Conservation (phyloP, 1,140 invertebrate genomes). For the Pteromalus puparum region DNA sequence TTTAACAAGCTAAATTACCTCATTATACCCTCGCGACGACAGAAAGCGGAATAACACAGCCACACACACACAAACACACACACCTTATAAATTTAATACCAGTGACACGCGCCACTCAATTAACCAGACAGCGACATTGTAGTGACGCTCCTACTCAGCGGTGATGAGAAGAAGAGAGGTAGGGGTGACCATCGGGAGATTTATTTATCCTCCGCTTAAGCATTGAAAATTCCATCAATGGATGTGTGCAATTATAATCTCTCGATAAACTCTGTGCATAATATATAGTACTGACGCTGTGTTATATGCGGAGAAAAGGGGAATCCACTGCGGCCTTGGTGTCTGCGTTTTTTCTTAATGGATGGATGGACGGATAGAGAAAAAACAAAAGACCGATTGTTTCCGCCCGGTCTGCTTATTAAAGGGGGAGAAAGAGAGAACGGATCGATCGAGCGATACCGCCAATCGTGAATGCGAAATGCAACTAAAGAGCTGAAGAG, state of each 20-base stretch:
- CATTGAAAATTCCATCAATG: background rate
- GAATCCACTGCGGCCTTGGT: constrained; percentile 7
- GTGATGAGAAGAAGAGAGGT: background rate
- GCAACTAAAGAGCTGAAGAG: background rate
- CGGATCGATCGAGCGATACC: constrained; percentile 40
- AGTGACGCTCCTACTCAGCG: background rate
- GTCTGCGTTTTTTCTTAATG: background rate
- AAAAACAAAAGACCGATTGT: constrained; percentile 49
- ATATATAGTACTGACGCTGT: background rate
- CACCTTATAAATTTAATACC: background rate
- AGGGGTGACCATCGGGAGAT: background rate
- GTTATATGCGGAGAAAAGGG: background rate
- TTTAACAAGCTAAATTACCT: background rate
- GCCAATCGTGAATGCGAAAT: background rate
- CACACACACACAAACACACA: background rate
- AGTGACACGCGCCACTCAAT: constrained; percentile 37
- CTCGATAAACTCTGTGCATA: background rate
- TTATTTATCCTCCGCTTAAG: background rate
- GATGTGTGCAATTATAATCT: constrained; percentile 10
- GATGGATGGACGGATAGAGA: background rate
- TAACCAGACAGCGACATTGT: constrained; percentile 16
- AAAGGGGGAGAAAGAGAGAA: constrained; percentile 9
- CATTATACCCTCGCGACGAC: background rate
- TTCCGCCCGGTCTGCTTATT: constrained; percentile 38
- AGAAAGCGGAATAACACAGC: background rate